These are phyloP conservation scores for Calliphora vicina DNA, from an alignment of 1,140 invertebrate species.

Conservation along the genomic window DNA sequence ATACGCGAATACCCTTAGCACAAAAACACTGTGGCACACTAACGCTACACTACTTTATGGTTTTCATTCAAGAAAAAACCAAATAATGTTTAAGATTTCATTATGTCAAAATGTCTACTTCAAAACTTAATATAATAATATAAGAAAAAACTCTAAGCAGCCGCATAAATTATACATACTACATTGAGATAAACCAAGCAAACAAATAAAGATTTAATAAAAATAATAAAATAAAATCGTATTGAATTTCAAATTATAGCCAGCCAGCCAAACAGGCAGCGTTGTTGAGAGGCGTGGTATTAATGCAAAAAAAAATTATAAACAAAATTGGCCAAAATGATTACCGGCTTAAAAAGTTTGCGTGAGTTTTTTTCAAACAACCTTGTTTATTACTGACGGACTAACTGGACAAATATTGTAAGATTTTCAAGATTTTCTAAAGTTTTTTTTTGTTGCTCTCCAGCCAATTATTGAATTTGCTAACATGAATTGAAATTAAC, in stretches of 20 bases:
- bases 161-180: not conserved
- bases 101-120: constrained; percentile 6
- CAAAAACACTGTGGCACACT: not conserved
- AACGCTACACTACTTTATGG: not conserved
- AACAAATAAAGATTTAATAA: not conserved
- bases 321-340: not conserved
- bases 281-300: not conserved
- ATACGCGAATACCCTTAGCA: not conserved
- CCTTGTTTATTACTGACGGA: not conserved
- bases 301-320: not conserved
- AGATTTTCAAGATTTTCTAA: not conserved
- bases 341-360: not conserved
- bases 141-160: not conserved
- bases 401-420: not conserved
- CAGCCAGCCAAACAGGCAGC: not conserved
- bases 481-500: not conserved
- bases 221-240: not conserved
- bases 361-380: not conserved
- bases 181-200: not conserved
- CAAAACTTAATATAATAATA: constrained; percentile 10
- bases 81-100: not conserved
- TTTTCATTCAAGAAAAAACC: not conserved
- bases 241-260: constrained; percentile 4
- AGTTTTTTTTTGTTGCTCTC: not conserved
- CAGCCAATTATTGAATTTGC: not conserved